Evolutionary conservation across 2,888 invertebrate genomes (phyloP).

Genomic region (Ellobium chinense): DNA sequence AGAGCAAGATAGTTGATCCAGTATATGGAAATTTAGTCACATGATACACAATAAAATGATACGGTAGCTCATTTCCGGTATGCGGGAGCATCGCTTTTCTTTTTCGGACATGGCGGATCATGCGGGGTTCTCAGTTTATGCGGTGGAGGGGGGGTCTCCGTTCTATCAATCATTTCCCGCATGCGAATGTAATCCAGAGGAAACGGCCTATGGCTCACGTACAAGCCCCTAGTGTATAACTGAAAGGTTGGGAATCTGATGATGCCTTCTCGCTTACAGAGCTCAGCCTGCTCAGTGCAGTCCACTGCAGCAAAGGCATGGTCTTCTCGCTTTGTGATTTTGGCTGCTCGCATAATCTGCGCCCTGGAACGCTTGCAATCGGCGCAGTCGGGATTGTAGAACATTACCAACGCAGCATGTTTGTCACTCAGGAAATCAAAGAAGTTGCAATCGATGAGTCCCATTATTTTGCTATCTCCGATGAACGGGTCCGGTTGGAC

Average conservation of each 20-base stretch:
- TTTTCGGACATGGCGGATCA: conserved; percentile 13
- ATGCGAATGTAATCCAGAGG: conserved; percentile 20
- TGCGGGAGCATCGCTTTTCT: too few relatives aligned
- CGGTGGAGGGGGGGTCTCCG: neutral
- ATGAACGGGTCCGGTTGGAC: conserved; percentile 21
- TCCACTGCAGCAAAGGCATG: conserved; percentile 37
- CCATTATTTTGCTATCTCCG: neutral
- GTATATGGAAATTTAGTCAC: too few relatives aligned
- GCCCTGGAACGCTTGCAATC: neutral
- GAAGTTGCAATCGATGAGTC: conserved; percentile 31
- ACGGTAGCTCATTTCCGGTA: too few relatives aligned
- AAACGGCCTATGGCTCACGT: neutral
- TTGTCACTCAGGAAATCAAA: conserved; percentile 27
- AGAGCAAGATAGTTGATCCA: too few relatives aligned
- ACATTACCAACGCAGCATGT: conserved; percentile 36
- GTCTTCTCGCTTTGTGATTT: neutral
- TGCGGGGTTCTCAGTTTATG: neutral
- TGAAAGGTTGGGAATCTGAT: conserved; percentile 4
- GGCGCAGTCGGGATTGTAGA: conserved; percentile 12
- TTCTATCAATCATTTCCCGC: neutral
- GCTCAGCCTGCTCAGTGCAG: conserved; percentile 10
- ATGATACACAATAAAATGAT: too few relatives aligned
- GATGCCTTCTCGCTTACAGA: conserved; percentile 30
- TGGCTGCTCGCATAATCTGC: conserved; percentile 17
- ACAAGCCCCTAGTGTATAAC: conserved; percentile 7